Base-by-base conservation (phyloP, 2,797 vertebrate genomes). In the Notoglanidium macrostoma region DNA sequence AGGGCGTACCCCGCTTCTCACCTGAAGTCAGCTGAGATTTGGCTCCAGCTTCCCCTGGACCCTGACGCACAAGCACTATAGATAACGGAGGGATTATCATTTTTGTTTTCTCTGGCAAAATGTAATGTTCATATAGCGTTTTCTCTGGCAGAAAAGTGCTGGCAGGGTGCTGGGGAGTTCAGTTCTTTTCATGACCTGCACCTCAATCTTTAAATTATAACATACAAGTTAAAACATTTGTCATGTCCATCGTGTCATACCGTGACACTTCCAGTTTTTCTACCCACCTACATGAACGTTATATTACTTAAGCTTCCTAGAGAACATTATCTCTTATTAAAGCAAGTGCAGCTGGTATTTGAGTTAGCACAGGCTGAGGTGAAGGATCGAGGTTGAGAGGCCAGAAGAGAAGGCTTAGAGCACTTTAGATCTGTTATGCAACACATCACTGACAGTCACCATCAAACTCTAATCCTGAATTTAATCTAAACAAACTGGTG, bases 381-480 rank as follows among this genome's bases (percentile, higher is more conserved):
- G 29, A 21, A 72, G 35, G 65, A 19, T 51, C 72, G 5, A 40
- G 44, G 79, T 76, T 40, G 1, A 17, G 12, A 29, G 78, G 65
- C 68, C 11, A 29, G 19, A 55, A 40, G 26, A 65, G 26, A 32
- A 55, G 61, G 35, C 21, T 40, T 70, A 72, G 68, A 26, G 12
- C 85, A 72, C 4, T 70, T 44, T 40, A 49, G 85, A 88, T 63
- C 84, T 8, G 26, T 86, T 86, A 87, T 23, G 49, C 4, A 77
- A 83, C 84, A 63, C 11, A n/a, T 65, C 44, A 84, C 85, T 10
- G n/a, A 40, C 77, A 85, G 85, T 77, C 82, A 70, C 68, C 40
- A 83, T 57, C 23, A 67, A 49, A 82, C 14, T 5, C 4, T 88
- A 88, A 85, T 89, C 88, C 87, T 77, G 65, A 85, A 88, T 88